Evolutionary conservation across 1,140 invertebrate genomes (phyloP).

Genomic region (Ditylenchus dipsaci): DNA sequence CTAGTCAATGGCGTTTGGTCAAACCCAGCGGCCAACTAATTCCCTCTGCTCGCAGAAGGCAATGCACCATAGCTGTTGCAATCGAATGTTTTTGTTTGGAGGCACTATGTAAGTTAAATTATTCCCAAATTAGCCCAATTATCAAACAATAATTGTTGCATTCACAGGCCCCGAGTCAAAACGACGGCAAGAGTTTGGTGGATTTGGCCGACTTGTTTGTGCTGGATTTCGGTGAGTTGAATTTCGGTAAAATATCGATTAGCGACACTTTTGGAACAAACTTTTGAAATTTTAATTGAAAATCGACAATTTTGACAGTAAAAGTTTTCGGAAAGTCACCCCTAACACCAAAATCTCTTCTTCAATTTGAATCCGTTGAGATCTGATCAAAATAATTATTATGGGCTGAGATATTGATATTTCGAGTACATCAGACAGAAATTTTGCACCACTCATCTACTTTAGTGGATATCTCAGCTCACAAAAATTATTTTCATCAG

Average conservation of each 20-base stretch:
- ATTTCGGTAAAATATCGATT: too few relatives aligned
- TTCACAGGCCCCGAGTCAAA: constrained; percentile 28
- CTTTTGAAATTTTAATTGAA: too few relatives aligned
- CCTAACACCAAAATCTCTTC: too few relatives aligned
- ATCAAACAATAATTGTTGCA: background rate
- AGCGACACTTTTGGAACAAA: too few relatives aligned
- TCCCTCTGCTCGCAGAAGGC: constrained; percentile 71
- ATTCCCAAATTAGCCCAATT: background rate
- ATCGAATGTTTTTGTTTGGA: constrained; percentile 75
- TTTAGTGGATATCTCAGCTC: too few relatives aligned
- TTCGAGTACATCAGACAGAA: too few relatives aligned
- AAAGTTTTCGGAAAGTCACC: too few relatives aligned
- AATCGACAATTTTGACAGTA: too few relatives aligned
- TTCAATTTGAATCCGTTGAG: constrained; percentile 2
- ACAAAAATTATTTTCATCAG: too few relatives aligned
- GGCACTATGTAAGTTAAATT: constrained; percentile 68
- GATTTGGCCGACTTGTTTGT: constrained; percentile 40
- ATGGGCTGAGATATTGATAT: too few relatives aligned
- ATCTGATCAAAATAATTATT: too few relatives aligned
- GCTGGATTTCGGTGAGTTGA: constrained; percentile 27
- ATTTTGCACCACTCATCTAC: too few relatives aligned
- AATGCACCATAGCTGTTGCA: constrained; percentile 71
- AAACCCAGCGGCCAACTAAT: constrained; percentile 23
- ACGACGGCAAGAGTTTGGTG: constrained; percentile 5
- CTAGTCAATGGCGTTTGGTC: constrained; percentile 40